Percentiles rank a stretch among this genome's conserved stretches.
These are phyloP conservation scores for Diplazon laetatorius DNA, from an alignment of 2,888 invertebrate genomes.

Conservation along the genomic window DNA sequence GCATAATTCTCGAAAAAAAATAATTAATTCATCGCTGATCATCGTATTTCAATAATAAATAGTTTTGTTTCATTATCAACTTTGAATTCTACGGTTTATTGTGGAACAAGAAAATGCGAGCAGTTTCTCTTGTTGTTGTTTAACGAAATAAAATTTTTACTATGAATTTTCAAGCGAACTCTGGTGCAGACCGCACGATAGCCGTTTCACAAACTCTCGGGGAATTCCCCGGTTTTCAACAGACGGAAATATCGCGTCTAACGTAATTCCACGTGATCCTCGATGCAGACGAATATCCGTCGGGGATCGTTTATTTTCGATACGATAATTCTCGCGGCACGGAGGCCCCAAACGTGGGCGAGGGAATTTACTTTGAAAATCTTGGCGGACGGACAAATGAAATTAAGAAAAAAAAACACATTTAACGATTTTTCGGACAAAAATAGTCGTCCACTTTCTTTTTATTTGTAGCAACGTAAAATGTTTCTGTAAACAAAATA, in stretches of 20 bases:
- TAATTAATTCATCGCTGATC: not conserved
- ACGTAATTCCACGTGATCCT: constrained; percentile 5
- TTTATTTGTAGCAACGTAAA: too few species aligned
- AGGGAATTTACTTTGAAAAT: not conserved
- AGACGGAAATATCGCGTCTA: constrained; percentile 37
- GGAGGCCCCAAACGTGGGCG: not conserved
- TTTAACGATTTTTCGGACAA: not conserved
- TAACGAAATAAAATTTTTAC: too few species aligned
- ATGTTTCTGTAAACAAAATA: too few species aligned
- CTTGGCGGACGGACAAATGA: not conserved
- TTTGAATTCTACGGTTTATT: too few species aligned
- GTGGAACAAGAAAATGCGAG: too few species aligned
- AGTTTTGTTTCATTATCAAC: too few species aligned
- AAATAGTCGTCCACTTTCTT: not conserved
- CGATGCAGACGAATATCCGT: constrained; percentile 17
- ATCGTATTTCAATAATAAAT: too few species aligned
- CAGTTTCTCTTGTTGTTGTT: too few species aligned
- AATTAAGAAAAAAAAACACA: not conserved
- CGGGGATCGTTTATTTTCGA: not conserved
- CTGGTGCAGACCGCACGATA: constrained; percentile 26
- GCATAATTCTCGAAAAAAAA: constrained; percentile 20
- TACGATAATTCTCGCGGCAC: not conserved
- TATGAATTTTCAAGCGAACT: too few species aligned
- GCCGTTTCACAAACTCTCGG: constrained; percentile 34
- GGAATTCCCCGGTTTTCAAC: constrained; percentile 35